These are phyloP conservation scores for Emydoidea blandingii DNA, from an alignment of 2,797 vertebrate genomes.

Conservation along the genomic window DNA sequence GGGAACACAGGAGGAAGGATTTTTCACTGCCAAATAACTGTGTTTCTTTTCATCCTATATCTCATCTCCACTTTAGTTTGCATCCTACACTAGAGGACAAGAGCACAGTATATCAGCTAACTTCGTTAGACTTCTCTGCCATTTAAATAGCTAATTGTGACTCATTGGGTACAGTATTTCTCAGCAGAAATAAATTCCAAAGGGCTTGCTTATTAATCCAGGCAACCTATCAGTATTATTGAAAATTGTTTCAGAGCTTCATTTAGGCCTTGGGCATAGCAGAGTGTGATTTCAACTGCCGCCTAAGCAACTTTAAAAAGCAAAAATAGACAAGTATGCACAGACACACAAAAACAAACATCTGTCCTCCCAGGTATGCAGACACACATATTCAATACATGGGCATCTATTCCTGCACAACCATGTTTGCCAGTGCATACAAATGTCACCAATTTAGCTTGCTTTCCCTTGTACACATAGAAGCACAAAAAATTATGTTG, in stretches of 20 bases:
- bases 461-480: background rate
- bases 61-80: background rate
- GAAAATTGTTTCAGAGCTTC: background rate
- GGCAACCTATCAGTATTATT: background rate
- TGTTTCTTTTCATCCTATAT: background rate
- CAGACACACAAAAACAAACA: background rate
- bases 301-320: background rate
- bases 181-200: background rate
- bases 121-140: background rate
- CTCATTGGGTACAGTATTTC: background rate
- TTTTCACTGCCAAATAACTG: background rate
- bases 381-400: background rate
- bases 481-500: background rate
- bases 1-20: background rate
- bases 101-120: background rate
- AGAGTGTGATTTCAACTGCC: background rate
- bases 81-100: background rate
- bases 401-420: background rate
- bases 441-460: background rate
- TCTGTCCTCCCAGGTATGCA: background rate
- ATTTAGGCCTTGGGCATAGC: background rate
- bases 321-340: background rate
- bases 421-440: background rate
- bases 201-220: conserved; percentile 18
- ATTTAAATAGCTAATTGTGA: conserved; percentile 2